Evolutionary conservation across 1,140 invertebrate species (phyloP).

Genomic region (Aphidius ervi): DNA sequence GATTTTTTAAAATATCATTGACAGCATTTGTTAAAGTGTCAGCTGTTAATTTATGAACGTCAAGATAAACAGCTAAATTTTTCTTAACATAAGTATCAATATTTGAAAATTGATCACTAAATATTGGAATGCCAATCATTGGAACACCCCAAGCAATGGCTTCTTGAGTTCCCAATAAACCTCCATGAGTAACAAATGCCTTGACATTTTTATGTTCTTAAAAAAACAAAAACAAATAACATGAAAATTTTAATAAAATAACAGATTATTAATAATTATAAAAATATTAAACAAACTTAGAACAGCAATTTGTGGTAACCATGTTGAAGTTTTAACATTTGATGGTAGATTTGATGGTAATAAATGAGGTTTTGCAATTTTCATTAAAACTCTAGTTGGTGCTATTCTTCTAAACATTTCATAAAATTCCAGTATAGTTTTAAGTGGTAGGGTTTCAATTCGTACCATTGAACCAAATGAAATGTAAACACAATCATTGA

Average conservation of each 20-base stretch:
- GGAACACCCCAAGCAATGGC: constrained; percentile 45
- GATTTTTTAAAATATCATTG: constrained; percentile 23
- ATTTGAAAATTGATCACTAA: constrained; percentile 27
- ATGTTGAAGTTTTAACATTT: constrained; percentile 56
- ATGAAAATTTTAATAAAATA: too few relatives aligned
- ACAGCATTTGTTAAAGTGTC: constrained; percentile 24
- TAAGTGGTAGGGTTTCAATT: constrained; percentile 38
- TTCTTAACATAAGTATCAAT: constrained; percentile 15
- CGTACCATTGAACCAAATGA: constrained; percentile 47
- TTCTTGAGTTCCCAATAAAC: constrained; percentile 45
- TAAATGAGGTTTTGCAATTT: constrained; percentile 45
- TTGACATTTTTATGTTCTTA: constrained; percentile 41
- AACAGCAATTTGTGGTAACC: constrained; percentile 64
- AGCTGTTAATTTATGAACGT: constrained; percentile 23
- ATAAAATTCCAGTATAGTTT: constrained; percentile 45
- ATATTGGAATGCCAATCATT: constrained; percentile 44
- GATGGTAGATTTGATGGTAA: constrained; percentile 43
- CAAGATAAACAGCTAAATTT: constrained; percentile 23
- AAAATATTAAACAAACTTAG: constrained; percentile 40
- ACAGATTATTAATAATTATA: too few relatives aligned
- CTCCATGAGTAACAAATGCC: constrained; percentile 52
- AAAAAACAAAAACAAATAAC: not conserved
- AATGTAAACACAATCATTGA: constrained; percentile 47
- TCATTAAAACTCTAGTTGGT: constrained; percentile 57
- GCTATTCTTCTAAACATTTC: constrained; percentile 54